These are phyloP conservation scores for Zaprionus nigranus DNA, from an alignment of 1,140 invertebrate species.

Conservation along the genomic window DNA sequence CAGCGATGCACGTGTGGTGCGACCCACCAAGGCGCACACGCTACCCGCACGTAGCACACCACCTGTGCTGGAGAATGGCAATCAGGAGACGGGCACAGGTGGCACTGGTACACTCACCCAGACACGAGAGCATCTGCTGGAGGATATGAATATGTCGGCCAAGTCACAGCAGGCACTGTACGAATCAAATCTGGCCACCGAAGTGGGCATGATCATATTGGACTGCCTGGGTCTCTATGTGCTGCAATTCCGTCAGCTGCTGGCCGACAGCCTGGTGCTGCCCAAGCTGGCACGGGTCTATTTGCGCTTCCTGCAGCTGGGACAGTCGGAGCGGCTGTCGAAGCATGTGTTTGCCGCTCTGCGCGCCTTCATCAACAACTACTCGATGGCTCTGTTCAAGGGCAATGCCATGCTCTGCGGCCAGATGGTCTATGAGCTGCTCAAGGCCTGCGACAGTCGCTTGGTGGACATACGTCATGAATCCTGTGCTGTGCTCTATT, in stretches of 20 bases:
- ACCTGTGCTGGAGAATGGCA: slow-evolving; percentile 86
- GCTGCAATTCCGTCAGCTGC: slow-evolving; percentile 89
- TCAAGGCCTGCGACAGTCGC: slow-evolving; percentile 92
- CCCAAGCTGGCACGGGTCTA: slow-evolving; percentile 93
- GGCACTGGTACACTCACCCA: slow-evolving; percentile 86
- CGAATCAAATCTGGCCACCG: slow-evolving; percentile 95
- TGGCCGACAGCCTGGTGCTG: slow-evolving; percentile 91
- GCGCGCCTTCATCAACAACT: slow-evolving; percentile 96
- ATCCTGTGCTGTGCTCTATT: slow-evolving; percentile 94
- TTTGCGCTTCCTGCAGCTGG: slow-evolving; percentile 93
- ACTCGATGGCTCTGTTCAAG: slow-evolving; percentile 92
- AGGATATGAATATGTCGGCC: slow-evolving; percentile 78
- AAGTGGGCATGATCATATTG: slow-evolving; percentile 94
- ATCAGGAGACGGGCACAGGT: slow-evolving; percentile 86
- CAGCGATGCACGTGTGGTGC: slow-evolving; percentile 73
- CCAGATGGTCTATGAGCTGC: slow-evolving; percentile 92
- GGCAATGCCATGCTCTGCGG: slow-evolving; percentile 94
- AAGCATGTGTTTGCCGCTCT: slow-evolving; percentile 96
- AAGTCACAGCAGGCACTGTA: slow-evolving; percentile 85
- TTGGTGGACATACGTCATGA: slow-evolving; percentile 92
- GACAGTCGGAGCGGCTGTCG: slow-evolving; percentile 95
- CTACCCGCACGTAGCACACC: slow-evolving; percentile 57
- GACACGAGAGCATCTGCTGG: slow-evolving; percentile 85
- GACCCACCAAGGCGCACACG: slow-evolving; percentile 56
- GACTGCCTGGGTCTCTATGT: slow-evolving; percentile 94